Base-by-base conservation (phyloP, 23 tunicate genomes). In the Oikopleura dioica region DNA sequence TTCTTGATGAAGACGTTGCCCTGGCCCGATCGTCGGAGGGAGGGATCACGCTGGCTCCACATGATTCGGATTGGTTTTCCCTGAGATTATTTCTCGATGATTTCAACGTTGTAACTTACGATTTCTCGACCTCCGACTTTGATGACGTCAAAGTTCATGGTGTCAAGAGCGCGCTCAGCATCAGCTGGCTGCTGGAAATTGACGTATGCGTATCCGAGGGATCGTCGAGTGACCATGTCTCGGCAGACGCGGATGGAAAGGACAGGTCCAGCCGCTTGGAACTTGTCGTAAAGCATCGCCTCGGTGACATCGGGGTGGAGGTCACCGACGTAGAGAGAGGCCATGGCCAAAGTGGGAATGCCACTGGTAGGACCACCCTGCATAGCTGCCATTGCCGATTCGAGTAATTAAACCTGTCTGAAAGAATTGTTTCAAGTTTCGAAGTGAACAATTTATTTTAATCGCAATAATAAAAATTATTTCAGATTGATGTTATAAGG, bases 11-110 rank as follows among this genome's bases (percentile, higher is more conserved):
- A 92, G 51, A 92, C 83, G 76, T 92, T 92, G 28, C 98, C 98
- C 35, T 85, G 84, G 12, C 96, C 96, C 82, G 96, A 89, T 82
- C 85, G 85, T n/a, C 96, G 81, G 37, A 89, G 85, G 9, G 95
- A 89, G 26, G 96, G 96, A 77, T 89, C 96, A 78, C 96, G 96
- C 79, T 89, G 96, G 72, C 96, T 89, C 96, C 96, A 89, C 92
- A 89, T 89, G 76, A 89, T 89, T 1, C 92, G 79, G 59, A 89
- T 89, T 26, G 96, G 96, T 31, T 63, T 63, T 24, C 72, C 72
- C 72, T 63, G 33, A 63, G 55, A 44, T 44, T 9, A 9, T 9
- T 44, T 44, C 16, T 44, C 9, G 16, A 9, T 9, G 16, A 44
- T 44, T 9, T 44, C 16, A 44, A 9, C 26, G 32, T 24, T 23